phyloP scores from a whole-genome alignment of 2,888 invertebrate genomes.

The Horisme vitalbata region DNA sequence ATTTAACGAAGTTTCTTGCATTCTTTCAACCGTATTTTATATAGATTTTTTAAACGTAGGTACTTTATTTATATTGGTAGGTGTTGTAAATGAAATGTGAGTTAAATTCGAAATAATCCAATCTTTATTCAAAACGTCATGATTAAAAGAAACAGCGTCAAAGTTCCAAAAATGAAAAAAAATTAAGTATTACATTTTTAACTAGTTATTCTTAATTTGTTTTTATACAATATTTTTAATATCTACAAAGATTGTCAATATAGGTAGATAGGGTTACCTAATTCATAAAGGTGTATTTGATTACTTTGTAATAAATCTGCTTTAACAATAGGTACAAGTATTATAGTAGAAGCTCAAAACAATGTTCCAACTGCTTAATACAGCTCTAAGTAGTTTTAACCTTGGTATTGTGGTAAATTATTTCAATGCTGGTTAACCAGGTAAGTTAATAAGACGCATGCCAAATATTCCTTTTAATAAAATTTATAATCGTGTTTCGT shows the following conservation, averaged over 20 bases:
- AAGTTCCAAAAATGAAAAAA: slow-evolving; percentile 66
- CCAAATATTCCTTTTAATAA: slow-evolving; percentile 18
- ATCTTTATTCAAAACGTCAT: slow-evolving; percentile 79
- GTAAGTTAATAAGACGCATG: slow-evolving; percentile 8
- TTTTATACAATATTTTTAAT: slow-evolving; percentile 47
- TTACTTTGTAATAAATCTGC: slow-evolving; percentile 19
- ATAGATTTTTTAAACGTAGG: too few species aligned
- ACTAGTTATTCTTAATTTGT: slow-evolving; percentile 46
- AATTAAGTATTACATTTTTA: slow-evolving; percentile 48
- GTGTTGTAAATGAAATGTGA: slow-evolving; percentile 32
- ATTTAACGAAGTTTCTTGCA: slow-evolving; percentile 18
- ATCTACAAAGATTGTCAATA: slow-evolving; percentile 33
- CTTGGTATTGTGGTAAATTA: slow-evolving; percentile 8
- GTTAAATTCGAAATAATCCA: slow-evolving; percentile 58
- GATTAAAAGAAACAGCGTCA: slow-evolving; percentile 76
- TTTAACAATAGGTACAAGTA: slow-evolving; percentile 19
- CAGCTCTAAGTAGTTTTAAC: slow-evolving; percentile 2
- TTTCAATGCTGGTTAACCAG: neutral
- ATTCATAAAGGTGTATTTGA: slow-evolving; percentile 19
- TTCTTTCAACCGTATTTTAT: too few species aligned
- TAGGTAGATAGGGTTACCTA: slow-evolving; percentile 16
- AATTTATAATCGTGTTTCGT: slow-evolving; percentile 17
- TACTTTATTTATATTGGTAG: too few species aligned
- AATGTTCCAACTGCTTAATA: slow-evolving; percentile 17
- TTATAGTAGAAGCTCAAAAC: slow-evolving; percentile 17